These are phyloP conservation scores for Marronus borbonicus DNA, from an alignment of 2,888 invertebrate species.

Conservation along the genomic window DNA sequence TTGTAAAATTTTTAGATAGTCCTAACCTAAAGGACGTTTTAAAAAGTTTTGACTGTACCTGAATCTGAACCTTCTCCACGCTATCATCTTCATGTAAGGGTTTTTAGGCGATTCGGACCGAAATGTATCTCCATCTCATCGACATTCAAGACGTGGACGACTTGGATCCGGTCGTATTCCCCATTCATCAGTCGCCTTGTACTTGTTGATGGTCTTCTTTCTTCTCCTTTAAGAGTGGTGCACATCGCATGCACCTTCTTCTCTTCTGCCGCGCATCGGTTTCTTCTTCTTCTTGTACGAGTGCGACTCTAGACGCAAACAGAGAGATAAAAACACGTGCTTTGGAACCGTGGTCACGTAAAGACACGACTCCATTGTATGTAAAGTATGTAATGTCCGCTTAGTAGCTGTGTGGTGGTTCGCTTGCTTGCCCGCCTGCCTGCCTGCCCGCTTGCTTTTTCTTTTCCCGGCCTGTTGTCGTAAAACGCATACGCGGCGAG, in stretches of 20 bases:
- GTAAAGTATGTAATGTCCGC: constrained; percentile 61
- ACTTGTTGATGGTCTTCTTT: constrained; percentile 55
- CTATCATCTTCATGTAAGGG: constrained; percentile 8
- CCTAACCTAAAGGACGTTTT: neutral
- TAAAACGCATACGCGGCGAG: constrained; percentile 23
- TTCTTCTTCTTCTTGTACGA: constrained; percentile 20
- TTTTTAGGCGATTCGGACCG: constrained; percentile 31
- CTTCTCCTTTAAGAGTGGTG: neutral
- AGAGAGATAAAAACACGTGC: constrained; percentile 64
- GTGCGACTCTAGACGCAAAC: no score
- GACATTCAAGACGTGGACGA: constrained; percentile 61
- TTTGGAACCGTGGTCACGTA: constrained; percentile 68
- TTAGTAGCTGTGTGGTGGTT: constrained; percentile 54
- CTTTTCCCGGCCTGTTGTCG: constrained; percentile 6
- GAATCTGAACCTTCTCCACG: neutral
- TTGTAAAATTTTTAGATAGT: no score
- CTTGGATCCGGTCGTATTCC: constrained; percentile 62
- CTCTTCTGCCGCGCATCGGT: neutral
- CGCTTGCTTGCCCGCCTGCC: constrained; percentile 9
- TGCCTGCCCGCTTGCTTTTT: constrained; percentile 8
- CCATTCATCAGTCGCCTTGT: constrained; percentile 63
- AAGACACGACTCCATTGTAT: constrained; percentile 68
- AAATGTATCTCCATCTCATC: constrained; percentile 59
- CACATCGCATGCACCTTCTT: constrained; percentile 4
- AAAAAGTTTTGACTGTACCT: neutral